These are phyloP conservation scores for Malaclemys terrapin DNA, from an alignment of 2,113 vertebrate species.

Conservation along the genomic window DNA sequence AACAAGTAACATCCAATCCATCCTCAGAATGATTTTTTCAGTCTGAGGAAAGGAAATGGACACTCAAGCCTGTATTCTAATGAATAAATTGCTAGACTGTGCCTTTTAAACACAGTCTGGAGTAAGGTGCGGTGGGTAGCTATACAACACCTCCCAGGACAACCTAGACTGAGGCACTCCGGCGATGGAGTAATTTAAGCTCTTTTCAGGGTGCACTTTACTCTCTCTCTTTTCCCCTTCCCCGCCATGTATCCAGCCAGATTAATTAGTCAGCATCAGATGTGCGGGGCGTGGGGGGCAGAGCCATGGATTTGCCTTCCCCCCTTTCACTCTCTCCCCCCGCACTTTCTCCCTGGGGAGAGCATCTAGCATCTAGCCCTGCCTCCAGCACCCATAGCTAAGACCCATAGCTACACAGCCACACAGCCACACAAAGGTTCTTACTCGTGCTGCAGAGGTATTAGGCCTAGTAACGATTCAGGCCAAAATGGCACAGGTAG, in stretches of 20 bases:
- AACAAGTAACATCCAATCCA: neutral
- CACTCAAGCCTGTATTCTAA: neutral
- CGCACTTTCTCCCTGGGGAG: neutral
- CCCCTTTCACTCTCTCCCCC: neutral
- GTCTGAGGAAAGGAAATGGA: slow-evolving; percentile 20
- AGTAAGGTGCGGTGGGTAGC: fast-evolving
- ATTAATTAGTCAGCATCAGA: neutral
- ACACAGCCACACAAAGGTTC: neutral
- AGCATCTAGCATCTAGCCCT: fast-evolving
- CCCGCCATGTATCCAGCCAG: neutral
- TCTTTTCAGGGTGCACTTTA: neutral
- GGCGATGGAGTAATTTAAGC: neutral
- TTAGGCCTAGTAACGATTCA: neutral
- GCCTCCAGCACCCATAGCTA: fast-evolving
- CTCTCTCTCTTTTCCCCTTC: neutral
- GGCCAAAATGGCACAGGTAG: neutral
- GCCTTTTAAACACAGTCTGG: neutral
- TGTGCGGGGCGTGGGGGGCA: neutral
- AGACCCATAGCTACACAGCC: neutral
- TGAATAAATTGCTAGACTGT: neutral
- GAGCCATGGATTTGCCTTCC: neutral
- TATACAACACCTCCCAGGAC: neutral
- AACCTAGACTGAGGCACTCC: neutral
- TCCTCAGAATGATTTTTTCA: neutral
- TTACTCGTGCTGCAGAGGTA: too few relatives aligned